A percentile compares a stretch with the other conserved stretches of the same genome.
These are phyloP conservation scores for Eulemur albifrons DNA, from an alignment of 2,797 vertebrate species.

Conservation along the genomic window DNA sequence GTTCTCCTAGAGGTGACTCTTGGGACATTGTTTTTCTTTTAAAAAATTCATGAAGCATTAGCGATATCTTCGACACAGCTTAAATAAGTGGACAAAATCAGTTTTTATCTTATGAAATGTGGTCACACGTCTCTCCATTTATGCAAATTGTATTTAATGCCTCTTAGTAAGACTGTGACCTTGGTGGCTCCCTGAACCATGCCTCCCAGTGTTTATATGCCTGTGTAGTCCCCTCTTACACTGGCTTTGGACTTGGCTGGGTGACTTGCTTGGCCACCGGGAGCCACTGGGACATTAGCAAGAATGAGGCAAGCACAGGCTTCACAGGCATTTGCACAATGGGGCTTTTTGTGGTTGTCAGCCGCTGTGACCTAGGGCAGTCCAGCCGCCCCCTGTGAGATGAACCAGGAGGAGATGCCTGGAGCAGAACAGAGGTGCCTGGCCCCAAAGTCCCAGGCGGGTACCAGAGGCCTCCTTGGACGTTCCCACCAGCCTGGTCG, in stretches of 20 bases:
- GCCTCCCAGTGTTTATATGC: too few relatives aligned
- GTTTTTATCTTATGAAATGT: background rate
- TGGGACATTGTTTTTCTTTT: background rate
- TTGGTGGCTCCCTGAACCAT: background rate
- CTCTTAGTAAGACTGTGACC: background rate
- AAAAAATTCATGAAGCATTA: background rate
- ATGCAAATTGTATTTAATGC: too few relatives aligned
- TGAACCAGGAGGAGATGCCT: background rate
- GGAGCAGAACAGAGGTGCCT: background rate
- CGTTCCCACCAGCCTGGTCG: background rate
- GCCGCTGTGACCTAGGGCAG: background rate
- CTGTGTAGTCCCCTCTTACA: background rate
- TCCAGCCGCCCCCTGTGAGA: background rate
- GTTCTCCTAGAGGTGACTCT: background rate
- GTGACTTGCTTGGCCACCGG: background rate
- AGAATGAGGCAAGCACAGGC: background rate
- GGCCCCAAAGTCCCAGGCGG: background rate
- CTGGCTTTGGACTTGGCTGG: background rate
- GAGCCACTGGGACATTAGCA: background rate
- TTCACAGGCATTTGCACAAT: background rate
- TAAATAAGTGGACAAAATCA: background rate
- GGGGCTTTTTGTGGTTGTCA: too few relatives aligned
- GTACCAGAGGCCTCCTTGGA: too few relatives aligned
- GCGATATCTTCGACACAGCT: background rate
- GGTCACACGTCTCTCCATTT: too few relatives aligned